These are phyloP conservation scores for Aphelenchoides avenae DNA, from an alignment of 1,140 invertebrate species.

Conservation along the genomic window DNA sequence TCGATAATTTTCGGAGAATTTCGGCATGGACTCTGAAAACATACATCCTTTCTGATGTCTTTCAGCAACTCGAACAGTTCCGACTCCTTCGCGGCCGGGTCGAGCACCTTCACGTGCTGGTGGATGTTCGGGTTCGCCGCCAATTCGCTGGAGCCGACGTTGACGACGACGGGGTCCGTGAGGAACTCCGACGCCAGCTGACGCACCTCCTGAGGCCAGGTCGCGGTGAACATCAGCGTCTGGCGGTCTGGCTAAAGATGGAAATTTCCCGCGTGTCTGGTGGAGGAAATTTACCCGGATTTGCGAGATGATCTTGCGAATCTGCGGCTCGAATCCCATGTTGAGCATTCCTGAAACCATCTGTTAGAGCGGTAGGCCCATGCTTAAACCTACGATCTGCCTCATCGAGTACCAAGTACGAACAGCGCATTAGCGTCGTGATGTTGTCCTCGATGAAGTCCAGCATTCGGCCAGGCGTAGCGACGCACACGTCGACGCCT, in stretches of 20 bases:
- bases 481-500: constrained; percentile 64
- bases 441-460: constrained; percentile 86
- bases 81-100: constrained; percentile 96
- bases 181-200: constrained; percentile 88
- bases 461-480: constrained; percentile 85
- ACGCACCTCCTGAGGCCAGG: constrained; percentile 93
- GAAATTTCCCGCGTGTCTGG: too few relatives aligned
- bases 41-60: too few relatives aligned
- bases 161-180: constrained; percentile 81
- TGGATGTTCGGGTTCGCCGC: constrained; percentile 93
- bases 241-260: constrained; percentile 74
- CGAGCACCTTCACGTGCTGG: constrained; percentile 85
- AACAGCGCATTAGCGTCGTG: constrained; percentile 79
- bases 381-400: constrained; percentile 97
- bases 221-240: constrained; percentile 95
- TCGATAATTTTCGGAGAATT: constrained; percentile 68
- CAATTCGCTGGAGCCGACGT: constrained; percentile 83
- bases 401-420: constrained; percentile 91
- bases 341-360: constrained; percentile 63
- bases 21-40: constrained; percentile 96
- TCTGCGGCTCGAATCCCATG: constrained; percentile 98
- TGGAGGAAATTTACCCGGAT: constrained; percentile 71
- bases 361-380: constrained; percentile 70
- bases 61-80: too few relatives aligned
- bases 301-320: constrained; percentile 89